Base-by-base conservation (phyloP, 2,888 invertebrate genomes). In the Apamea sordens region DNA sequence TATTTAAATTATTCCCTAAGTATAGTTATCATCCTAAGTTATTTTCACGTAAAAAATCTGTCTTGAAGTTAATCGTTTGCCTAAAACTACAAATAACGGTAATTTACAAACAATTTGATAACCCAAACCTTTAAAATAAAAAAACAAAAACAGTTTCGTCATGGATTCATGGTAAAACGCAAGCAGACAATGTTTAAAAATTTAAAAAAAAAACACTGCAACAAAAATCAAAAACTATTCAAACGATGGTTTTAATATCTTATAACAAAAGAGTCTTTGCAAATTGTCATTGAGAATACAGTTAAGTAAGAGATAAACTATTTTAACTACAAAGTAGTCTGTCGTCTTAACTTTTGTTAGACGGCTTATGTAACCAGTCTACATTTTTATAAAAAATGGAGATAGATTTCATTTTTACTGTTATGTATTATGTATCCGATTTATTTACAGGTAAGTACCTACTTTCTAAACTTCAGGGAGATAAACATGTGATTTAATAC, bases 271-370 rank as follows among this genome's bases (percentile, higher is more conserved):
- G 77, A 75, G 24, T 77, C 80, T 77, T 72, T 73, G 59, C 47
- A 82, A 76, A 83, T 80, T 82, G 79, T 87, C 85, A 72, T 53
- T n/a, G 61, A 77, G 85, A 84, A 41, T 70, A 89, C 83, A 73
- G 85, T 89, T 83, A 83, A 61, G 75, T 76, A 53, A 61, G 53
- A 82, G 72, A 80, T 74, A 71, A 83, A 79, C 76, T 79, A 76
- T 77, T 82, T 73, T 73, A 76, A 76, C 50, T 71, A n/a, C 15
- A 77, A 73, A 77, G 75, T 75, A 64, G 11, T 28, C 74, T 79
- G 73, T 77, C 67, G 69, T 72, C 81, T 74, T 73, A 70, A 70
- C 77, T 78, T 80, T 80, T 77, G 69, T 79, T 77, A 65, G 21
- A 67, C 24, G 36, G 73, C 64, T 83, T 84, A 68, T 70, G 65